Evolutionary conservation across 2,888 invertebrate genomes (phyloP).

Genomic region (Hypena proboscidalis): DNA sequence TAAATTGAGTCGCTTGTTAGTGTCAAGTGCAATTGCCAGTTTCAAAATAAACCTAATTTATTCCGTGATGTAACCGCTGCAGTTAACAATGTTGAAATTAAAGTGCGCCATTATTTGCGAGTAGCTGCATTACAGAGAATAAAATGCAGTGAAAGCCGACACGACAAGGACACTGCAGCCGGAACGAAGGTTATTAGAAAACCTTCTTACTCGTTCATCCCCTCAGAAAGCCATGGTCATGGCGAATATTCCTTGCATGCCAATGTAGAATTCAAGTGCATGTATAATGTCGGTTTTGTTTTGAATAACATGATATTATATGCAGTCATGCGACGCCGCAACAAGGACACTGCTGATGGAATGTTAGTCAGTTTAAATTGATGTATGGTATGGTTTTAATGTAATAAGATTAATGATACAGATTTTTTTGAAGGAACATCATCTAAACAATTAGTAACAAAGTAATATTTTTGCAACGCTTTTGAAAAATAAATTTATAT

Average conservation of each 20-base stretch:
- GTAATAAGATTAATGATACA: too few species aligned
- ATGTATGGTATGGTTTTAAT: too few species aligned
- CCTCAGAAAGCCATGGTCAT: constrained; percentile 28
- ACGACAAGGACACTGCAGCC: constrained; percentile 47
- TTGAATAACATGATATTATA: constrained; percentile 1
- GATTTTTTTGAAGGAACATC: too few species aligned
- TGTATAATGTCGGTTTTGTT: constrained; percentile 8
- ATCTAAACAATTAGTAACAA: too few species aligned
- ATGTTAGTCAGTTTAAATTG: constrained; percentile 1
- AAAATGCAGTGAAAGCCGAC: constrained; percentile 31
- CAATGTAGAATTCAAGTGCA: neutral
- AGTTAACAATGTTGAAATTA: constrained; percentile 24
- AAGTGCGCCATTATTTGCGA: constrained; percentile 25
- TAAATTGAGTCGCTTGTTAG: constrained; percentile 23
- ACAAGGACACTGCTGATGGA: constrained; percentile 10
- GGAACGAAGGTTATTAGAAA: constrained; percentile 28
- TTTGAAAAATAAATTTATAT: too few species aligned
- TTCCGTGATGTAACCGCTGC: constrained; percentile 27
- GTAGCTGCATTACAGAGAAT: constrained; percentile 16
- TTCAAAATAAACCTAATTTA: constrained; percentile 23
- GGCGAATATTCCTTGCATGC: neutral
- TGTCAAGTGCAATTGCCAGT: constrained; percentile 19
- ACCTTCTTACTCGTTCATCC: constrained; percentile 12
- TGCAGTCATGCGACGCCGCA: constrained; percentile 2
- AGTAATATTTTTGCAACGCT: too few species aligned